phyloP scores from a whole-genome alignment of 2,888 invertebrate genomes.

The Himalopsyche japonica region DNA sequence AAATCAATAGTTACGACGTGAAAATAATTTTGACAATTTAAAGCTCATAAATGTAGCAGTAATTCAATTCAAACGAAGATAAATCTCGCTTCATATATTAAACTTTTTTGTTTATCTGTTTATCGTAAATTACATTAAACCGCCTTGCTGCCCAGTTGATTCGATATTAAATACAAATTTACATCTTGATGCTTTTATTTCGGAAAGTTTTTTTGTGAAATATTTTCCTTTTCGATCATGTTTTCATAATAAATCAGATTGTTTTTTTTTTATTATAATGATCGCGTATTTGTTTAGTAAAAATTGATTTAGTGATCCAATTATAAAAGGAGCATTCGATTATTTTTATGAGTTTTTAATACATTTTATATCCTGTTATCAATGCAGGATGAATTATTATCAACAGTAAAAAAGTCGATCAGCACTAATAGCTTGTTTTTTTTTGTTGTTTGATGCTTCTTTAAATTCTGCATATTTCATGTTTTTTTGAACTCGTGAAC shows the following conservation, averaged over 20 bases:
- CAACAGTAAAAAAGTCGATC: too few species aligned
- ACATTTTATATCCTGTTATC: too few species aligned
- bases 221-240: neutral
- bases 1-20: neutral
- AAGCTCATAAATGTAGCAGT: neutral
- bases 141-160: neutral
- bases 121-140: neutral
- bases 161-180: neutral
- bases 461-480: too few species aligned
- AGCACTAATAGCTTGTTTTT: too few species aligned
- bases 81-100: neutral
- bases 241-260: neutral
- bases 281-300: too few species aligned
- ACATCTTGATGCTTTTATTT: neutral
- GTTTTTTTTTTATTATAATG: neutral
- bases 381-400: too few species aligned
- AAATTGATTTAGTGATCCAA: too few species aligned
- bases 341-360: too few species aligned
- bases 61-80: neutral
- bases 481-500: too few species aligned
- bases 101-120: neutral
- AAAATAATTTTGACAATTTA: neutral
- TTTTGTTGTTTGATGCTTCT: too few species aligned
- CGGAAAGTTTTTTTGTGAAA: neutral
- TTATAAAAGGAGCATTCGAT: too few species aligned